These are phyloP conservation scores for Hydropsyche tenuis DNA, from an alignment of 1,140 invertebrate species.

Conservation along the genomic window DNA sequence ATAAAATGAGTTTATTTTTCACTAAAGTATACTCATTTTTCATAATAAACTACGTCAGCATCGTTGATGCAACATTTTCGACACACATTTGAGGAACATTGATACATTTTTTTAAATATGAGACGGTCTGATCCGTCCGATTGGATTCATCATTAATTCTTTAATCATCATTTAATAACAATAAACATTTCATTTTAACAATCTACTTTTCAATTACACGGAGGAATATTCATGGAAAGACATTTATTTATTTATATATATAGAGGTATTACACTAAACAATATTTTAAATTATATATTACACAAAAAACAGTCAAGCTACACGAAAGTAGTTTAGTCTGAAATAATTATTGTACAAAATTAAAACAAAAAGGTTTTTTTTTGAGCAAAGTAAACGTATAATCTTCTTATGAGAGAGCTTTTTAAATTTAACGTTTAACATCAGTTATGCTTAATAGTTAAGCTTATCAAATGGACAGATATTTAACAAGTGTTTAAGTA, in stretches of 20 bases:
- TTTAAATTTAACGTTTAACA: slow-evolving; percentile 15
- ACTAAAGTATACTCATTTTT: no score
- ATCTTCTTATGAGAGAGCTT: no score
- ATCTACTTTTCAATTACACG: slow-evolving; percentile 21
- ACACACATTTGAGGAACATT: background rate
- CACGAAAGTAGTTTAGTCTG: no score
- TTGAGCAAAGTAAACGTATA: slow-evolving; percentile 12
- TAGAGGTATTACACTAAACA: slow-evolving; percentile 17
- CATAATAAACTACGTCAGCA: background rate
- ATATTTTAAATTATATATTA: slow-evolving; percentile 7
- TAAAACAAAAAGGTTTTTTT: no score
- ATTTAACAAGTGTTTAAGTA: slow-evolving; percentile 26
- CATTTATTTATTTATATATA: slow-evolving; percentile 17
- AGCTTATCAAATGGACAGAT: slow-evolving; percentile 37
- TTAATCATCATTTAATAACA: slow-evolving; percentile 16
- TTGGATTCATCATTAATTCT: slow-evolving; percentile 5
- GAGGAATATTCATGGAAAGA: slow-evolving; percentile 27
- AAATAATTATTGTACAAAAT: no score
- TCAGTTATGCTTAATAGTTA: slow-evolving; percentile 19
- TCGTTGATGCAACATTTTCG: background rate
- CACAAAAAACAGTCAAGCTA: slow-evolving; percentile 11
- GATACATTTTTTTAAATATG: background rate
- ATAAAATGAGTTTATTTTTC: no score
- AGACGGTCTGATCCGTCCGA: background rate
- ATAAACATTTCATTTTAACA: slow-evolving; percentile 16